Evolutionary conservation across 2,888 invertebrate genomes (phyloP).

Genomic region (Bedellia somnulentella): DNA sequence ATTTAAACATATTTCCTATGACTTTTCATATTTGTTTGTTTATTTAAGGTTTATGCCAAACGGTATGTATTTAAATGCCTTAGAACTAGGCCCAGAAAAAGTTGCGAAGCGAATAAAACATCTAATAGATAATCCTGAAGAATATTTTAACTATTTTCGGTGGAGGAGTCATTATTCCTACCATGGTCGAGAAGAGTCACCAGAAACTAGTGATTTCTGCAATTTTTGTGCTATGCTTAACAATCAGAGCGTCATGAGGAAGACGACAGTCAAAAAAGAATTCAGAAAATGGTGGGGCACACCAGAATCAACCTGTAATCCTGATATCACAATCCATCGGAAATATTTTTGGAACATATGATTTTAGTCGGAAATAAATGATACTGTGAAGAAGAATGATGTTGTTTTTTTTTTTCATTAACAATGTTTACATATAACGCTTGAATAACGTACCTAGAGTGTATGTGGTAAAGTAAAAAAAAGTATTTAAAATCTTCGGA

Average conservation of each 20-base stretch:
- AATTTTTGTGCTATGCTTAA: slow-evolving; percentile 28
- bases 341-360: too few relatives aligned
- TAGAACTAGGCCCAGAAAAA: slow-evolving; percentile 13
- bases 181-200: slow-evolving; percentile 18
- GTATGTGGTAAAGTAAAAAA: too few relatives aligned
- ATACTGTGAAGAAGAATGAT: too few relatives aligned
- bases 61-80: slow-evolving; percentile 32
- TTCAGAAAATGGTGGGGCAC: slow-evolving; percentile 41
- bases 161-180: slow-evolving; percentile 29
- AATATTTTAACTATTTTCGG: slow-evolving; percentile 24
- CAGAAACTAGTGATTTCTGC: slow-evolving; percentile 22
- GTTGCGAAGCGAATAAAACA: slow-evolving; percentile 23
- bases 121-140: slow-evolving; percentile 18
- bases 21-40: neutral
- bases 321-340: too few relatives aligned
- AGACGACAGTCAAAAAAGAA: slow-evolving; percentile 16
- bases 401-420: too few relatives aligned
- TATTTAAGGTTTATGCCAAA: slow-evolving; percentile 39
- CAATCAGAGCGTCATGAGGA: slow-evolving; percentile 15
- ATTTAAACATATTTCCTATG: neutral
- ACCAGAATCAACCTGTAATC: too few relatives aligned
- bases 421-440: too few relatives aligned
- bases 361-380: too few relatives aligned
- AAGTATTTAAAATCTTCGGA: too few relatives aligned
- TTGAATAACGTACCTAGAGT: too few relatives aligned